Evolutionary conservation across 2,113 vertebrate genomes (phyloP).

Genomic region (Seriola quinqueradiata): DNA sequence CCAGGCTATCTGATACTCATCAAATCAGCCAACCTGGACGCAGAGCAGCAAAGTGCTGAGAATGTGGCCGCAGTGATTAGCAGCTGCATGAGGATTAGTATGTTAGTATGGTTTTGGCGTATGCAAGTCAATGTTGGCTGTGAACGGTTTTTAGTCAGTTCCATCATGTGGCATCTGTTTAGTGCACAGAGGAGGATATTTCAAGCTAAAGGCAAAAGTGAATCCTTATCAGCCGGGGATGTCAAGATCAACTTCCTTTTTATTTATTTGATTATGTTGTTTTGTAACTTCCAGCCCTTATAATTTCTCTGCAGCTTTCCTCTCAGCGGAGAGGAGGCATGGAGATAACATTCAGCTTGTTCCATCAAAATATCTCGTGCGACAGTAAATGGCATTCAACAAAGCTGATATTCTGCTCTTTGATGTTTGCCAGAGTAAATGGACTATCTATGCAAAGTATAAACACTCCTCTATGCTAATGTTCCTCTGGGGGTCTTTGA

Average conservation of each 20-base stretch:
- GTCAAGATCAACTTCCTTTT: slow-evolving; percentile 54
- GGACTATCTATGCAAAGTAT: slow-evolving; percentile 80
- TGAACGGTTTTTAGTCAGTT: slow-evolving; percentile 18
- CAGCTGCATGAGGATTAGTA: slow-evolving; percentile 68
- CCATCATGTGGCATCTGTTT: slow-evolving; percentile 1
- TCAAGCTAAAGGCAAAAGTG: slow-evolving; percentile 16
- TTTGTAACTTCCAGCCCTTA: slow-evolving; percentile 18
- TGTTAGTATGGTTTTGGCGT: slow-evolving; percentile 55
- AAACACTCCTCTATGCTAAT: slow-evolving; percentile 80
- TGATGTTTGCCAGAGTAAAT: slow-evolving; percentile 81
- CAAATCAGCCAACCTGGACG: slow-evolving; percentile 70
- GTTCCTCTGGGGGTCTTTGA: slow-evolving; percentile 74
- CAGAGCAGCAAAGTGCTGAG: slow-evolving; percentile 62
- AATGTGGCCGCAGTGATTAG: slow-evolving; percentile 73
- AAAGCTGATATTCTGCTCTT: slow-evolving; percentile 73
- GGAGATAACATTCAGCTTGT: slow-evolving; percentile 52
- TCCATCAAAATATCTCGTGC: slow-evolving; percentile 68
- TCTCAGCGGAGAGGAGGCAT: slow-evolving; percentile 36
- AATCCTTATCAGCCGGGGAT: slow-evolving; percentile 37
- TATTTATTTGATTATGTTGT: slow-evolving; percentile 42
- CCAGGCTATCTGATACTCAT: slow-evolving; percentile 72
- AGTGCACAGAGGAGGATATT: slow-evolving; percentile 13
- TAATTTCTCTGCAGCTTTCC: slow-evolving; percentile 21
- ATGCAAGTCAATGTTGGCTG: slow-evolving; percentile 43
- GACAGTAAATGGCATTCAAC: slow-evolving; percentile 71